Evolutionary conservation across 2,113 vertebrate genomes (phyloP).

Genomic region (Guaruba guarouba): DNA sequence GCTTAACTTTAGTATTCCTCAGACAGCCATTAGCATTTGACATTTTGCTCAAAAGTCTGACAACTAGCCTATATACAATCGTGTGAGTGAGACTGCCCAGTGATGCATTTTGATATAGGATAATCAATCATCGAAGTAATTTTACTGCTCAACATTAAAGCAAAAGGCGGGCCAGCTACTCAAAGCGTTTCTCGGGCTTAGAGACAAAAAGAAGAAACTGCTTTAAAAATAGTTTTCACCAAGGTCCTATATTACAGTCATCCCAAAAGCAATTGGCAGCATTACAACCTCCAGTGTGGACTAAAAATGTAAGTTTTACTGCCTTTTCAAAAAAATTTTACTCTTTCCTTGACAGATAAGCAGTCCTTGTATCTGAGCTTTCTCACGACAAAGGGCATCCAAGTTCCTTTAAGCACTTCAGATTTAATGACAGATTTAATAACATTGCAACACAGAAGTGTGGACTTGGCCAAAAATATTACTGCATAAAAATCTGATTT

Average conservation of each 20-base stretch:
- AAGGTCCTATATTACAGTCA: not conserved
- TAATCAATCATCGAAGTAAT: not conserved
- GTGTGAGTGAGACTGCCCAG: not conserved
- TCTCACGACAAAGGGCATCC: not conserved
- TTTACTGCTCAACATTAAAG: not conserved
- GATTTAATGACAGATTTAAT: conserved; percentile 15
- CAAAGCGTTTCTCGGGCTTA: not conserved
- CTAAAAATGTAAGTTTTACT: not conserved
- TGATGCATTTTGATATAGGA: not conserved
- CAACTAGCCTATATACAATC: not conserved
- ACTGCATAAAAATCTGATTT: conserved; percentile 13
- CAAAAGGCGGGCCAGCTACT: not conserved
- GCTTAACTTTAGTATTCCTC: not conserved
- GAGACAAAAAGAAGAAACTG: not conserved
- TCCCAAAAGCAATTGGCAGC: conserved; percentile 12
- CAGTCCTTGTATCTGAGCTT: not conserved
- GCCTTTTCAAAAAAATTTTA: not conserved
- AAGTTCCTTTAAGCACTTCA: conserved; percentile 47
- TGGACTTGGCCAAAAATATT: not conserved
- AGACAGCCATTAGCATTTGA: not conserved
- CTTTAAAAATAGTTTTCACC: not conserved
- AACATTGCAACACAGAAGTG: not conserved
- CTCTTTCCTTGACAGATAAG: conserved; percentile 5
- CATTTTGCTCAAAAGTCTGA: not conserved
- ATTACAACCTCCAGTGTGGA: not conserved